Percentiles rank a stretch among this genome's conserved stretches.
Conservation (phyloP, 2,113 vertebrate genomes). For the Oryzias melastigma region DNA sequence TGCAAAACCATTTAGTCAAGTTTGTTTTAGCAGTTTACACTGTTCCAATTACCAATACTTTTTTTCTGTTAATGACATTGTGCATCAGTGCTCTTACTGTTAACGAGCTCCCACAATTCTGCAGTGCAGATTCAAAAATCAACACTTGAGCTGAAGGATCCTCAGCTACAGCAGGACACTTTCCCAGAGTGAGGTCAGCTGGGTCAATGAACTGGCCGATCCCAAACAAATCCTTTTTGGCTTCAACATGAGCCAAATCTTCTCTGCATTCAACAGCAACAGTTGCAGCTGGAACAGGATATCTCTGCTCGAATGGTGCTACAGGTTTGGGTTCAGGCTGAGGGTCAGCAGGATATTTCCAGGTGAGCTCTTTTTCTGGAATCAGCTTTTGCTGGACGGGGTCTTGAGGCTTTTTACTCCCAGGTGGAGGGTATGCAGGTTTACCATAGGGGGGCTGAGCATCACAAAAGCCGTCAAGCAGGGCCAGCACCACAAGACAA, state of each 20-base stretch:
- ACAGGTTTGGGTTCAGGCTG: not conserved
- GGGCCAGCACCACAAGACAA: conserved; percentile 57
- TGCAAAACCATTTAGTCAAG: not conserved
- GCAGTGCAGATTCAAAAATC: conserved; percentile 54
- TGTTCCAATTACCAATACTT: not conserved
- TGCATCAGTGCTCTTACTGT: conserved; percentile 36
- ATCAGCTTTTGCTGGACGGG: conserved; percentile 38
- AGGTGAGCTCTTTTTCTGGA: conserved; percentile 48
- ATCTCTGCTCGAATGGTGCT: conserved; percentile 13
- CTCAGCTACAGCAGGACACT: conserved; percentile 18
- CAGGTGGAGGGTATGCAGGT: not conserved
- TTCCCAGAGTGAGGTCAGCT: conserved; percentile 54
- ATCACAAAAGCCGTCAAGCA: conserved; percentile 46
- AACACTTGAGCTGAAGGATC: conserved; percentile 30
- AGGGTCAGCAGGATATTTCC: conserved; percentile 54
- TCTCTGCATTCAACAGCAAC: conserved; percentile 64
- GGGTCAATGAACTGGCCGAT: conserved; percentile 48
- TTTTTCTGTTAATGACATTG: not conserved
- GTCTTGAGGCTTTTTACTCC: fast-evolving
- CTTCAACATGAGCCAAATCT: conserved; percentile 39
- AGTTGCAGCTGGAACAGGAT: conserved; percentile 39
- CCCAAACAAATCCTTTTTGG: conserved; percentile 66
- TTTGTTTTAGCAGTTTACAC: not conserved
- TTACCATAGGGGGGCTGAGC: conserved; percentile 10
- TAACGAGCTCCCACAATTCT: conserved; percentile 51